Evolutionary conservation across 1,140 invertebrate species (phyloP), one percentile per base, ranked within the genome.

Genomic region (Bradynema listronoti): DNA sequence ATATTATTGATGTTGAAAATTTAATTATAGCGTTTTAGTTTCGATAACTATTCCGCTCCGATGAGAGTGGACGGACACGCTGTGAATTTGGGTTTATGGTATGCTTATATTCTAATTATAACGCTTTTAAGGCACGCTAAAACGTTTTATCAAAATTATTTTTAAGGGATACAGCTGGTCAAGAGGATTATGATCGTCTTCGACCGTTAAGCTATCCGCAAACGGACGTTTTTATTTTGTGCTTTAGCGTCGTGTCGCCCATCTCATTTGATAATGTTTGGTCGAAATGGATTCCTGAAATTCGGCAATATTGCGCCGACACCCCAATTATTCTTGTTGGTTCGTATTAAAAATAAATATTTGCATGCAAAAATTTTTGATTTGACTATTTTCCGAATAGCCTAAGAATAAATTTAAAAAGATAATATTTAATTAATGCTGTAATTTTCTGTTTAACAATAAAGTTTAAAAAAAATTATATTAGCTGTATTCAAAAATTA

Each of bases 161-260:
- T 58, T 55, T 0, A 62, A 90, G 87, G 82, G 87, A 89, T 83
- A 89, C 88, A 73, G 87, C 87, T 70, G 87, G 87, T 57, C 90
- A 94, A 80, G 91, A 95, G 80, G 91, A 94, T 79, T 97, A 95
- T 72, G 91, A 96, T 79, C 82, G 91, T 75, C 81, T 97, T 1
- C 82, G 91, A 66, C 90, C 90, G 0, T 80, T 94, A 6, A 88
- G 87, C 27, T 94, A 94, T 80, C 89, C 89, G 55, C 86, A 14
- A 85, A 91, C 90, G 4, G 89, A 95, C 78, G 89, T 93, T 14
- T 89, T 93, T 73, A 84, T 95, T 71, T 82, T 93, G 53, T 94
- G 90, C 82, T 95, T 92, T 80, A 90, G 88, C 58, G 86, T 93
- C 22, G 88, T 91, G 19, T 86, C 86, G 56, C 90, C 90, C 1